Base-by-base conservation (phyloP, 1,140 invertebrate species). In the Caenorhabditis briggsae region DNA sequence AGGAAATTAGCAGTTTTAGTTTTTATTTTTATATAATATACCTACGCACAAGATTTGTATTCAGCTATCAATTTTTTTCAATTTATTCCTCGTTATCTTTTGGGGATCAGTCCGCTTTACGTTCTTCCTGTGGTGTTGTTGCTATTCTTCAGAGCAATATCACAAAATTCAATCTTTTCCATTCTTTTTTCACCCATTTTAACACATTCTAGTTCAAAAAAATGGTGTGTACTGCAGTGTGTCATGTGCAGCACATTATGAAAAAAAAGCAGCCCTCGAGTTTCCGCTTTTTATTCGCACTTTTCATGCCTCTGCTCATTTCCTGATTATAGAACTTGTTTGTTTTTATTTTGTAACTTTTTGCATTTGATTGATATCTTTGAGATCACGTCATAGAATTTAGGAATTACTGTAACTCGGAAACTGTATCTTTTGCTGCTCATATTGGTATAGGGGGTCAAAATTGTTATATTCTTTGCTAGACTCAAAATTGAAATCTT, bases 201-300 rank as follows among this genome's bases (percentile, higher is more conserved):
- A 78, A 78, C 70, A 50, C 70, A 78, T 78, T 50, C 70, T 50
- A n/a, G 70, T 25, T 78, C 46, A 14, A 20, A 46, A 78, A 50
- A 33, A 33, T 33, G 1, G 33, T 78, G 53, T 50, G 70, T 78
- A 78, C 70, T 78, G 70, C 70, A 78, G 70, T 50, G 23, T 78
- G 70, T 78, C 70, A 78, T 78, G 70, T 50, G 70, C 70, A 78
- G 70, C 70, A 78, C 46, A 78, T 78, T 23, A 78, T 23, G 33
- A 33, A 33, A 33, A 33, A n/a, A 33, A 33, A 2, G 1, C 33
- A 33, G 33, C 33, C 46, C 46, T 33, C 16, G n/a, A 78, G 46
- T 48, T 78, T 78, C 46, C 70, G 46, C 20, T 50, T 78, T 78
- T 50, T 33, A 33, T 23, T 50, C 70, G 70, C 23, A 50, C 70